Conservation (phyloP, 1,140 invertebrate genomes). For the Platyura marginata region DNA sequence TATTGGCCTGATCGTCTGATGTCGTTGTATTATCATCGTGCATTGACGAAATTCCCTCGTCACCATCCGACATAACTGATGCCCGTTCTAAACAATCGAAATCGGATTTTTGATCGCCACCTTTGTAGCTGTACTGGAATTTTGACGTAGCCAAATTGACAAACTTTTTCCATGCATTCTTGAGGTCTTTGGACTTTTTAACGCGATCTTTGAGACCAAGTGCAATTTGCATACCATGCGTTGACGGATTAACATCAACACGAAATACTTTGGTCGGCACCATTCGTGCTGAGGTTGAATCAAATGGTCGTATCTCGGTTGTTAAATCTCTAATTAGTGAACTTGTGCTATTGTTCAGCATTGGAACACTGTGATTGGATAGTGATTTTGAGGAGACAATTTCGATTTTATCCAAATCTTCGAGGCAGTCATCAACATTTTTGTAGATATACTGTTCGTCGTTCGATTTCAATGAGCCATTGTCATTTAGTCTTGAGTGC, state of each 20-base stretch:
- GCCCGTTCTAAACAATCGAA: conserved; percentile 5
- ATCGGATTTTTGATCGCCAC: conserved; percentile 10
- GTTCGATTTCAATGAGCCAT: background rate
- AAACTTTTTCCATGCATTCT: conserved; percentile 26
- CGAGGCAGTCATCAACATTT: background rate
- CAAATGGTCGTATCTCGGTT: background rate
- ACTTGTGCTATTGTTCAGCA: background rate
- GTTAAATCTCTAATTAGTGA: background rate
- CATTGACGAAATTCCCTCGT: conserved; percentile 22
- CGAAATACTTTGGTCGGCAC: conserved; percentile 15
- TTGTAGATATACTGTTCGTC: background rate
- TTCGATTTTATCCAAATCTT: conserved; percentile 17
- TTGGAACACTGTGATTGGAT: background rate
- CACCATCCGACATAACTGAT: conserved; percentile 6
- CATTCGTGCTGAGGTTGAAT: conserved; percentile 4
- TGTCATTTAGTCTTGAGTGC: background rate
- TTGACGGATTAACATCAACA: conserved; percentile 20
- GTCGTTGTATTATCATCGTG: conserved; percentile 11
- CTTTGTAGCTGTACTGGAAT: conserved; percentile 6
- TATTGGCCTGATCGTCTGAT: background rate
- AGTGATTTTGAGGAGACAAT: conserved; percentile 18
- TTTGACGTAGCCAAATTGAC: conserved; percentile 22
- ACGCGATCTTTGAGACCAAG: conserved; percentile 20
- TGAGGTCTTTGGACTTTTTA: conserved; percentile 21
- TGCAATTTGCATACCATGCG: conserved; percentile 22